These are phyloP conservation scores for Leucopsar rothschildi DNA, from an alignment of 2,113 vertebrate species.

Conservation along the genomic window DNA sequence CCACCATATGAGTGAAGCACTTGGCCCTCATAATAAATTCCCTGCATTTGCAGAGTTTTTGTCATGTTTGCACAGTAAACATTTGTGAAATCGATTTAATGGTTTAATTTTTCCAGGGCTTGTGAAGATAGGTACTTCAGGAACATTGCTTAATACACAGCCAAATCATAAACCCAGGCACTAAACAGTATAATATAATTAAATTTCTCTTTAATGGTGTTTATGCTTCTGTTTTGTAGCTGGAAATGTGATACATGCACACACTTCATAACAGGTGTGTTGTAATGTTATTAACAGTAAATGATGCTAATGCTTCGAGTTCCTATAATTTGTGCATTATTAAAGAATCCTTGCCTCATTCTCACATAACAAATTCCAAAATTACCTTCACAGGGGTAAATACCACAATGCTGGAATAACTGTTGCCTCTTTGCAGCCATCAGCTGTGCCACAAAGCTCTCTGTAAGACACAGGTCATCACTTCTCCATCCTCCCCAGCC, in stretches of 20 bases:
- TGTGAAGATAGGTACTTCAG: not conserved
- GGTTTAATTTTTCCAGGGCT: not conserved
- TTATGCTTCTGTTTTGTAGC: not conserved
- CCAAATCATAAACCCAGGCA: not conserved
- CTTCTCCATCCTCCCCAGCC: not conserved
- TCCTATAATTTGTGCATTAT: not conserved
- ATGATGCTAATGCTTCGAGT: not conserved
- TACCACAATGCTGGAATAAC: not conserved
- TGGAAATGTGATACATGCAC: not conserved
- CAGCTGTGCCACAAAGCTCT: not conserved
- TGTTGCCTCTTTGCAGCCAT: not conserved
- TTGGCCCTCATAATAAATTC: not conserved
- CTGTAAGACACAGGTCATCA: not conserved
- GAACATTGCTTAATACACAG: not conserved
- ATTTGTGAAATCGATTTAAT: not conserved
- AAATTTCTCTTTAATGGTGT: not conserved
- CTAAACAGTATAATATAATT: not conserved
- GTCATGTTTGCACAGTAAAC: not conserved
- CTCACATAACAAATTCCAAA: not conserved
- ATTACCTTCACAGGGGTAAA: not conserved
- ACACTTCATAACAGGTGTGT: not conserved
- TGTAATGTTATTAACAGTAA: not conserved
- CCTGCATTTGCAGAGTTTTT: not conserved
- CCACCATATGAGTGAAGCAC: not conserved
- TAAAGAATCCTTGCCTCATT: not conserved